These are phyloP conservation scores for Eupeodes latifasciatus DNA, from an alignment of 2,888 invertebrate species.

Conservation along the genomic window DNA sequence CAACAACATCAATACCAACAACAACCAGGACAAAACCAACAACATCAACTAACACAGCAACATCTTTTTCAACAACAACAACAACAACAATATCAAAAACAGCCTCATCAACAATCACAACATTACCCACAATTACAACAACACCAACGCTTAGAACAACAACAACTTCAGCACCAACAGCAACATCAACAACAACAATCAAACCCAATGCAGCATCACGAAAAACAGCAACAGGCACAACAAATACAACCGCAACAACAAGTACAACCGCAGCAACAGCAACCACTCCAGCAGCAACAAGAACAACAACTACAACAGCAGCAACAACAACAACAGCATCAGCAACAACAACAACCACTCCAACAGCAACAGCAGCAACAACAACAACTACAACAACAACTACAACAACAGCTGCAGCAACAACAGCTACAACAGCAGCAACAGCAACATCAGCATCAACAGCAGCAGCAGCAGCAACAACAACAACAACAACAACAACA, in stretches of 20 bases:
- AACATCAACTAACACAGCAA: constrained; percentile 46
- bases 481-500: constrained; percentile 75
- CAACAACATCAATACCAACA: constrained; percentile 79
- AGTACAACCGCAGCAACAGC: background rate
- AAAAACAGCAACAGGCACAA: background rate
- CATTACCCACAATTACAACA: background rate
- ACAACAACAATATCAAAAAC: background rate
- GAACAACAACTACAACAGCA: background rate
- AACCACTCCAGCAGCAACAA: background rate
- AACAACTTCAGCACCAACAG: background rate
- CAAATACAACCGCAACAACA: constrained; percentile 3
- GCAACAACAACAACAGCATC: background rate
- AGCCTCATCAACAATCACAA: constrained; percentile 58
- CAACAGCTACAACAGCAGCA: constrained; percentile 72
- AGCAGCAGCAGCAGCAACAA: constrained; percentile 77
- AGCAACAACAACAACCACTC: constrained; percentile 27
- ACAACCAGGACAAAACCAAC: constrained; percentile 79
- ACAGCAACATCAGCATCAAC: constrained; percentile 69
- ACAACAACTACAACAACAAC: constrained; percentile 78
- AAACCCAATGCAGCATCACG: background rate
- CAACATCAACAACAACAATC: constrained; percentile 53
- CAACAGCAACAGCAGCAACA: constrained; percentile 53
- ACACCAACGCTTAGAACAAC: background rate
- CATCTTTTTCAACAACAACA: constrained; percentile 57
- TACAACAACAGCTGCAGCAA: constrained; percentile 76